phyloP scores from a whole-genome alignment of 2,113 vertebrate species.

The Butorides virescens region DNA sequence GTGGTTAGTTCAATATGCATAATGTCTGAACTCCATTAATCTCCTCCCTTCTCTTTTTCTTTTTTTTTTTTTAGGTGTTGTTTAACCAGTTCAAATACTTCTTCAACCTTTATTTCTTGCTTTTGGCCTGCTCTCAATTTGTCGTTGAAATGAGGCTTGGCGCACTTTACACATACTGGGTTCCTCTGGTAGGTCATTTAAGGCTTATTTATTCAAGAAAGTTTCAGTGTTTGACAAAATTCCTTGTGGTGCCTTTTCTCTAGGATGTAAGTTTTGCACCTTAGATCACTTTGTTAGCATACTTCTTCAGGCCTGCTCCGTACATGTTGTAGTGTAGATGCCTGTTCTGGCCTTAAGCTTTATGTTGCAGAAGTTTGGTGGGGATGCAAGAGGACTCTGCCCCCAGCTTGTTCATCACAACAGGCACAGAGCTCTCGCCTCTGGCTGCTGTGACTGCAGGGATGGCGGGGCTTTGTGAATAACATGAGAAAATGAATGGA shows the following conservation, averaged over 20 bases:
- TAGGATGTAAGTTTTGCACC: neutral
- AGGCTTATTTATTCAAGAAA: neutral
- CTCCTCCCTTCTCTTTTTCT: neutral
- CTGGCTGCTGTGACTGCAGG: rapidly evolving
- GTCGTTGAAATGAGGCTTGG: slow-evolving; percentile 92
- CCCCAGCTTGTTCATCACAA: neutral
- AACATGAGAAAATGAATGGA: neutral
- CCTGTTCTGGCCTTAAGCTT: neutral
- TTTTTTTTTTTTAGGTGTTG: slow-evolving; percentile 79
- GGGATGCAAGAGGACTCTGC: neutral
- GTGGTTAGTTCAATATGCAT: neutral
- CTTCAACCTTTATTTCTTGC: slow-evolving; percentile 96
- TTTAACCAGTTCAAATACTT: slow-evolving; percentile 99
- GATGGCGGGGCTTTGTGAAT: neutral
- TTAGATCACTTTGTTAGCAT: neutral
- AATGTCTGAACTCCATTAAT: neutral
- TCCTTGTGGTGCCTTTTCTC: neutral
- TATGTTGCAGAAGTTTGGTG: neutral
- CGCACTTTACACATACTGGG: slow-evolving; percentile 97
- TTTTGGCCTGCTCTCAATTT: slow-evolving; percentile 96
- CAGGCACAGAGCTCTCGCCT: neutral
- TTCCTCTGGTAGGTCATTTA: slow-evolving; percentile 88
- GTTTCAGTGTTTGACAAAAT: neutral
- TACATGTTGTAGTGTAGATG: neutral
- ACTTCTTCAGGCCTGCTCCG: neutral